Base-by-base conservation (phyloP, 1,140 invertebrate species). In the Drosophila sechellia region DNA sequence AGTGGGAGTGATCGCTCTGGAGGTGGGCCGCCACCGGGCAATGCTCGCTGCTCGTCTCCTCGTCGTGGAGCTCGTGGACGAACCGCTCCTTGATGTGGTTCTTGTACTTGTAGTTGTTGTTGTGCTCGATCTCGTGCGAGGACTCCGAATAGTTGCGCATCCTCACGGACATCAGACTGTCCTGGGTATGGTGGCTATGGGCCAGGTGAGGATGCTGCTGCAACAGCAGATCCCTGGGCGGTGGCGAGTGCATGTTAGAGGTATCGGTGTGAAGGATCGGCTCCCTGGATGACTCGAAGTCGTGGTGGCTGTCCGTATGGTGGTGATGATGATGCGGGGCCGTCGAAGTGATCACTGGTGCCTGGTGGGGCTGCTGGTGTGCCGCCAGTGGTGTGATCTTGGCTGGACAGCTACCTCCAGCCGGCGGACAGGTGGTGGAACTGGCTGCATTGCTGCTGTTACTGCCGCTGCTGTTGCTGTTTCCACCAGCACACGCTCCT, bases 31-130 rank as follows among this genome's bases (percentile, higher is more conserved):
- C 77, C 34, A 64, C 80, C 0, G 70, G 73, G 37, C 80, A 75
- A 35, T 90, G 86, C 12, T 92, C 91, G 58, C 90, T 91, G 39
- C 86, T 90, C 35, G 89, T 90, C 55, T 92, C 90, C 61, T 92
- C 92, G 43, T 92, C 85, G 48, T 90, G 90, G 25, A 91, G 54
- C 27, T 90, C 87, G 46, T 92, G 90, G 40, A 92, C 93, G 84
- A 98, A 98, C 48, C 97, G 93, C 87, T 98, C 95, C 76, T 98
- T 98, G 65, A 99, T 98, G 74, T 96, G 97, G 78, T 97, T 98
- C 93, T 99, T 99, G 93, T 98, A 98, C 93, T 99, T 98, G 93
- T 98, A 98, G 49, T 94, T 94, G 75, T 94, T 94, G 70, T 94
- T 93, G 52, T 93, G 93, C 39, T 92, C 91, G 68, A 93, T 79